These are phyloP conservation scores for Ciconia stormi DNA, from an alignment of 2,113 vertebrate species.

Conservation along the genomic window DNA sequence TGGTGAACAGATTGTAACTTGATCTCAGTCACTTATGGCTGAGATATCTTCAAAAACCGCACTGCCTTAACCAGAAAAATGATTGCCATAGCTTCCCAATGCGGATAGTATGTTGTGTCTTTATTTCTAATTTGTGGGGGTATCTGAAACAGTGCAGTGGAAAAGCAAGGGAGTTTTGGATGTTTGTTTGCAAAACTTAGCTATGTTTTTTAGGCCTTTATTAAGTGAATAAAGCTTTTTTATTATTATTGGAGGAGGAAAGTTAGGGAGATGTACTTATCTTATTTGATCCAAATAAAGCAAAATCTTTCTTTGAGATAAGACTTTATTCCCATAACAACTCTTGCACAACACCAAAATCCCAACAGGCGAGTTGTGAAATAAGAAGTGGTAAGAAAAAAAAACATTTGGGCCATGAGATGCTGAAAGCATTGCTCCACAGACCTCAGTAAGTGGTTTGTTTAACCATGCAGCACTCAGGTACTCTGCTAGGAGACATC, in stretches of 20 bases:
- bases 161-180: neutral
- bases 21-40: neutral
- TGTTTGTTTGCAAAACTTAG: neutral
- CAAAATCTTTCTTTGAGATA: neutral
- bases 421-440: neutral
- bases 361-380: neutral
- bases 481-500: neutral
- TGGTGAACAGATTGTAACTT: neutral
- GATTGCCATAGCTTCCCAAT: neutral
- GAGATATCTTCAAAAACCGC: neutral
- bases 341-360: neutral
- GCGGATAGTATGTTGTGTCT: fast-evolving
- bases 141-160: neutral
- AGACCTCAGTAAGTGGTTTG: neutral
- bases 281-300: neutral
- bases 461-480: neutral
- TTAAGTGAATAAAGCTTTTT: neutral
- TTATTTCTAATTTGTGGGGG: neutral
- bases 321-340: neutral
- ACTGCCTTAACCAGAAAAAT: neutral
- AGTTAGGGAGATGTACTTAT: neutral
- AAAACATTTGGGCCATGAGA: neutral
- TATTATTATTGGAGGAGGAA: neutral
- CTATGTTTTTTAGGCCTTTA: neutral
- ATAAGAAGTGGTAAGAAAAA: neutral